Evolutionary conservation across 2,113 vertebrate species (phyloP).

Genomic region (Nothoprocta pentlandii): DNA sequence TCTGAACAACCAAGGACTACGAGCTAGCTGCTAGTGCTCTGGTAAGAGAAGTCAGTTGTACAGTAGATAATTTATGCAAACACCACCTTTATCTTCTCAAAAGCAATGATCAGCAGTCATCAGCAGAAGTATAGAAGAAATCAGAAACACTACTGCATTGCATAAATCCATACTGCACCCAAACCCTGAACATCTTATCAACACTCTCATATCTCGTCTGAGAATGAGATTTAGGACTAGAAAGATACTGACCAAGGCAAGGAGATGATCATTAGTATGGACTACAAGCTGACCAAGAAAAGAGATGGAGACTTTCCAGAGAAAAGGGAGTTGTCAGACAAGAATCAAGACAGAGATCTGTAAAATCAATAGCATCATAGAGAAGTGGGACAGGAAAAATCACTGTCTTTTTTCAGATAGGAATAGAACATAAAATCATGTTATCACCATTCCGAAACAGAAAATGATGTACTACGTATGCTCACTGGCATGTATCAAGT

Average conservation of each 20-base stretch:
- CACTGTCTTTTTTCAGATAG: neutral
- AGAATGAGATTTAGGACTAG: accelerated
- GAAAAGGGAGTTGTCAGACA: neutral
- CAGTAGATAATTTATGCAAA: neutral
- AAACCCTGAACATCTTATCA: neutral
- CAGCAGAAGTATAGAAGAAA: neutral
- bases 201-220: accelerated
- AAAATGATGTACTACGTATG: neutral
- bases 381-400: neutral
- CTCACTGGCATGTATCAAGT: neutral
- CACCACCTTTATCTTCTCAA: accelerated
- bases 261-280: accelerated
- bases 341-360: accelerated
- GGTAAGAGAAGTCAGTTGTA: neutral
- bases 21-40: neutral
- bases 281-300: neutral
- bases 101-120: neutral
- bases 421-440: neutral
- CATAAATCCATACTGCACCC: neutral
- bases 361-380: neutral
- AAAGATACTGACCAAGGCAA: neutral
- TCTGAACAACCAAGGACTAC: neutral
- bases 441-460: neutral
- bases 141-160: neutral
- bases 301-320: neutral